Conservation (phyloP, 1,140 invertebrate genomes). For the Contarinia nasturtii region DNA sequence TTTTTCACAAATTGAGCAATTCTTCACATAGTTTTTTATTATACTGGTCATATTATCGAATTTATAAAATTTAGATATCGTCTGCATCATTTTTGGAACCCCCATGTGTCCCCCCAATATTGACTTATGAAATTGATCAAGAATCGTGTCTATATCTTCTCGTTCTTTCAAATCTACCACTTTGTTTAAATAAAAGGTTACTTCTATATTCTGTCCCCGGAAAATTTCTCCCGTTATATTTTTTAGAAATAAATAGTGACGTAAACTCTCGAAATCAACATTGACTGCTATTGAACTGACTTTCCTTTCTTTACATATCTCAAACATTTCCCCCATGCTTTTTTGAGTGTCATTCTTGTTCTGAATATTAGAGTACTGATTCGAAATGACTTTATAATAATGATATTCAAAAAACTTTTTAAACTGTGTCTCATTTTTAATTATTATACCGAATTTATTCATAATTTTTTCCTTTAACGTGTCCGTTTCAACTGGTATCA, state of each 20-base stretch:
- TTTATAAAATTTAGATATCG: not conserved
- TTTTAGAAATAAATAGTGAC: not conserved
- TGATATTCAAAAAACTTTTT: too few relatives aligned
- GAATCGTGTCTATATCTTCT: not conserved
- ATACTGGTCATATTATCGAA: conserved; percentile 2
- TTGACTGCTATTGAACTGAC: not conserved
- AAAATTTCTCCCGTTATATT: not conserved
- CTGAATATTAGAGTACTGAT: too few relatives aligned
- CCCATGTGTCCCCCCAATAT: not conserved
- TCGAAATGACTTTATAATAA: too few relatives aligned
- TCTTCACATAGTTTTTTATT: conserved; percentile 6
- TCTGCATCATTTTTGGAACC: too few relatives aligned
- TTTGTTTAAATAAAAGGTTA: not conserved
- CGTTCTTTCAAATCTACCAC: not conserved
- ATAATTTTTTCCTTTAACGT: too few relatives aligned
- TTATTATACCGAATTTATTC: too few relatives aligned
- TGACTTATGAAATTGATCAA: not conserved
- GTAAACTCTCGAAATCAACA: not conserved
- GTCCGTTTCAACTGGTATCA: too few relatives aligned
- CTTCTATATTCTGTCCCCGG: not conserved
- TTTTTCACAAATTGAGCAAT: conserved; percentile 8
- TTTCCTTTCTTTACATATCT: too few relatives aligned
- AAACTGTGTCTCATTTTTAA: too few relatives aligned
- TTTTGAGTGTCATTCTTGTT: too few relatives aligned
- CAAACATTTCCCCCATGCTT: too few relatives aligned